Base-by-base conservation (phyloP, 2,797 vertebrate species). In the Scolopax rusticola region DNA sequence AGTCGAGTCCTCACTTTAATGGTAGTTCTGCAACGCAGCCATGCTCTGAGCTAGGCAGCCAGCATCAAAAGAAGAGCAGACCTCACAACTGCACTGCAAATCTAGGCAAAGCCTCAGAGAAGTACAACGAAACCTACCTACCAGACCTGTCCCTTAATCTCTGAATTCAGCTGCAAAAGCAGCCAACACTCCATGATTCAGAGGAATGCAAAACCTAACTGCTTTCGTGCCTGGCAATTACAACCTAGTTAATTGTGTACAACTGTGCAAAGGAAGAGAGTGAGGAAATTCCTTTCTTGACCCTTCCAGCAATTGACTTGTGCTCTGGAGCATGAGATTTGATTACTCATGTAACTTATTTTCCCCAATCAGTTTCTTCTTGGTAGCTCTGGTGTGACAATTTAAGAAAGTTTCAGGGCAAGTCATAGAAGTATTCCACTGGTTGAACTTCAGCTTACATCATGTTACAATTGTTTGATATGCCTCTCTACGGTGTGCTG, bases 291-390 rank as follows among this genome's bases (percentile, higher is more conserved):
- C 93, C 77, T 95, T 94, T 93, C 90, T 57, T 92, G 96, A 97
- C 91, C 93, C 94, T 96, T 97, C 89, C 75, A 96, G 95, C 87
- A 94, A 96, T 87, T 96, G 95, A 96, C 84, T 95, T 89, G 81
- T 85, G 75, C 84, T 90, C 86, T 93, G 94, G 70, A 90, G 91
- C 91, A 89, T 87, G 53, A 95, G 80, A 96, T 96, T 90, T 95
- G 88, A 95, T 96, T 95, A 95, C 75, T 90, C 93, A 67, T 87
- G 80, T 82, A 95, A 67, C 67, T 94, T 82, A 80, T 88, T 92
- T 95, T 80, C 68, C 64, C 24, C 7, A 28, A 57, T 84, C 68
- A 84, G 47, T 70, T 95, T 90, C 41, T 84, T 94, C 69, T 73
- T 70, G 50, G 60, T 86, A 89, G 47, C 25, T 93, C 30, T 90